Evolutionary conservation across 2,113 vertebrate genomes (phyloP).

Genomic region (Hippocampus zosterae): DNA sequence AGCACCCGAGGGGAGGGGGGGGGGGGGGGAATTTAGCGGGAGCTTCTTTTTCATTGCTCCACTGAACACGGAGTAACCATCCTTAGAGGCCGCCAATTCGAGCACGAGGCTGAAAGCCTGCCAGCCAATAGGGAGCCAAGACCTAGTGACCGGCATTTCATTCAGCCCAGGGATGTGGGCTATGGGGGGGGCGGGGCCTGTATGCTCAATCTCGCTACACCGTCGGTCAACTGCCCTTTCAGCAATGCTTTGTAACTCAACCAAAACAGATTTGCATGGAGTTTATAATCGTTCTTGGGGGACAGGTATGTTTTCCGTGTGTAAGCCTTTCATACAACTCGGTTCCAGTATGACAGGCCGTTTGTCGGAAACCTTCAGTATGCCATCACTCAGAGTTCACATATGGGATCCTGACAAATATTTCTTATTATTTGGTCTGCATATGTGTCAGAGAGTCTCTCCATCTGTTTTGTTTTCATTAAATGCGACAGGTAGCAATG

Average conservation of each 20-base stretch:
- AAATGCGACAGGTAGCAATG: background rate
- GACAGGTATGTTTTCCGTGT: background rate
- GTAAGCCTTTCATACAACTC: background rate
- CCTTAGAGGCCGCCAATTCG: conserved; percentile 62
- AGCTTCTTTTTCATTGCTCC: conserved; percentile 50
- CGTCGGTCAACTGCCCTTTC: conserved; percentile 30
- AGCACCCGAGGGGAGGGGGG: conserved; percentile 1
- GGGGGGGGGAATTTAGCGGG: conserved; percentile 33
- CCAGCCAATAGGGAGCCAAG: conserved; percentile 57
- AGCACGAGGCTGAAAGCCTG: conserved; percentile 30
- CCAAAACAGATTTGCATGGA: background rate
- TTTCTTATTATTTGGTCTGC: conserved; percentile 39
- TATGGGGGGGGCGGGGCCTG: conserved; percentile 46
- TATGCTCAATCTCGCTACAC: background rate
- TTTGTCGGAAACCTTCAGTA: conserved; percentile 31
- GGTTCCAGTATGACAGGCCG: conserved; percentile 24
- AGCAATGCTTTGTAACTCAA: conserved; percentile 4
- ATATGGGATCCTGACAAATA: conserved; percentile 38
- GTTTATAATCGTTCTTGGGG: background rate
- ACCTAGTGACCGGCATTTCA: conserved; percentile 69
- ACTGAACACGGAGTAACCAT: conserved; percentile 55
- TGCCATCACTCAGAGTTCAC: conserved; percentile 27
- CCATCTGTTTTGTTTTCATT: conserved; percentile 56
- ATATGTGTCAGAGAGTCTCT: conserved; percentile 50
- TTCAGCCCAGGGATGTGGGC: conserved; percentile 61